A percentile compares a stretch with the other conserved stretches of the same genome.
phyloP scores from a whole-genome alignment of 2,113 vertebrate species.

The Clarias batrachus region DNA sequence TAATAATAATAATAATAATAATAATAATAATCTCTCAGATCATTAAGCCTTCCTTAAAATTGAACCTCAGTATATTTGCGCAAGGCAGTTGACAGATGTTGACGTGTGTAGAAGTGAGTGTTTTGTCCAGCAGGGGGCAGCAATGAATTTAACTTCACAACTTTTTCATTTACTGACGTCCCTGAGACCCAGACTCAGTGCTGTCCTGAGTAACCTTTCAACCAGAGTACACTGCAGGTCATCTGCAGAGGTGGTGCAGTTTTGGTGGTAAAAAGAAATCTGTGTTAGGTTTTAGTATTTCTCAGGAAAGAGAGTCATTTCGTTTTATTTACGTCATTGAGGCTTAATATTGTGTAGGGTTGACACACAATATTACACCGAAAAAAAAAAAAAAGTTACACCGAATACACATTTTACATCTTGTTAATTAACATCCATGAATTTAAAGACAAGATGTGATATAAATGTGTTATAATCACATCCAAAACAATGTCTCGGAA shows the following conservation, averaged over 20 bases:
- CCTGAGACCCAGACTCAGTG: background rate
- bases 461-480: background rate
- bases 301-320: background rate
- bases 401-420: background rate
- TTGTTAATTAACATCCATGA: background rate
- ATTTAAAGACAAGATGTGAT: background rate
- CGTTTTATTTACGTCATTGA: background rate
- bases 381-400: too few species aligned
- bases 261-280: too few species aligned
- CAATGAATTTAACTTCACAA: background rate
- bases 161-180: background rate
- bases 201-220: background rate
- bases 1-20: too few species aligned
- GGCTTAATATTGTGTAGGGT: background rate
- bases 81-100: background rate
- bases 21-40: too few species aligned
- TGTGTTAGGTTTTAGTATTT: background rate
- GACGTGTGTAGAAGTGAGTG: background rate
- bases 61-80: background rate
- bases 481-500: background rate
- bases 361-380: too few species aligned
- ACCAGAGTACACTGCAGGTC: too few species aligned
- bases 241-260: background rate
- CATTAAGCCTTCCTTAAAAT: background rate
- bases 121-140: conserved; percentile 14